phyloP scores from a whole-genome alignment of 2,797 vertebrate species.

The Macropus fuliginosus region DNA sequence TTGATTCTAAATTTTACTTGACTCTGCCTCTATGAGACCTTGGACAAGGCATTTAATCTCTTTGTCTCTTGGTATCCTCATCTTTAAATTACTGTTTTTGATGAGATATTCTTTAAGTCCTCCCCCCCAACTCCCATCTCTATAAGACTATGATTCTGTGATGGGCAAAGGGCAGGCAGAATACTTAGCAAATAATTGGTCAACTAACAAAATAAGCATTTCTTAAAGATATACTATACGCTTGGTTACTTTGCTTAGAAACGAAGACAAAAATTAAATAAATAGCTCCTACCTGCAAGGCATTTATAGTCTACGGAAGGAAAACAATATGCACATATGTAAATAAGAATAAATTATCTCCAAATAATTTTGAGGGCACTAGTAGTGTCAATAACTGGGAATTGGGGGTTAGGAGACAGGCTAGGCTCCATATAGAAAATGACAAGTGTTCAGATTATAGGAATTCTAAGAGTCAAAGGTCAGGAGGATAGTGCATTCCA shows the following conservation, averaged over 20 bases:
- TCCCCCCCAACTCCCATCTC: background rate
- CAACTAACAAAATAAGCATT: background rate
- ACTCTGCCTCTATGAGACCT: background rate
- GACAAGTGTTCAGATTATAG: background rate
- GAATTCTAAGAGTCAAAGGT: background rate
- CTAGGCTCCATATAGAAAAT: background rate
- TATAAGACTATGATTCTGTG: background rate
- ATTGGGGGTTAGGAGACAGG: background rate
- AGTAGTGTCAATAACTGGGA: background rate
- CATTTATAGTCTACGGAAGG: background rate
- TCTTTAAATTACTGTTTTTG: background rate
- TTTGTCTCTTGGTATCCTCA: slow-evolving; percentile 9
- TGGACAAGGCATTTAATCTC: background rate
- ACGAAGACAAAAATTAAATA: background rate
- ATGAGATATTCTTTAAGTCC: background rate
- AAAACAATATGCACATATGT: background rate
- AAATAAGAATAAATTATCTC: background rate
- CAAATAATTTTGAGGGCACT: background rate
- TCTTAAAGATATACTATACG: background rate
- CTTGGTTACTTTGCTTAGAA: background rate
- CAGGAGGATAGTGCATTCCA: background rate
- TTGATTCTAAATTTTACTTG: background rate
- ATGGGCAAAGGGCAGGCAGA: background rate
- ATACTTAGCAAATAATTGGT: background rate
- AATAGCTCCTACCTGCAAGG: background rate